Percentiles rank a stretch among this genome's conserved stretches.
phyloP scores from a whole-genome alignment of 2,888 invertebrate species.

The Penaeus monodon region DNA sequence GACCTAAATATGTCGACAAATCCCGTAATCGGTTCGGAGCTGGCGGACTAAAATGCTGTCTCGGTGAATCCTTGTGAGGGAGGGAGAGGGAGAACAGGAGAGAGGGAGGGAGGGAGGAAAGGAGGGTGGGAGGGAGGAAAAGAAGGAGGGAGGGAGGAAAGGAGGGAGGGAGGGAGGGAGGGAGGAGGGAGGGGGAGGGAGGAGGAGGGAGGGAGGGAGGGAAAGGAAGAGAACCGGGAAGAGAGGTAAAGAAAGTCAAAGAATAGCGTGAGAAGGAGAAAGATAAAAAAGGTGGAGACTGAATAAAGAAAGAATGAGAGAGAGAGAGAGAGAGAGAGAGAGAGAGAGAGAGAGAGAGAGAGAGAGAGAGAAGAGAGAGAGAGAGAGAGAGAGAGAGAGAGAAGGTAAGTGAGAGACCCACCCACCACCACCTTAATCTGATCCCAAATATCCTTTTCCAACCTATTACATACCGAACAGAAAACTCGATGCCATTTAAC shows the following conservation, averaged over 20 bases:
- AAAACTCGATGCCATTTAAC: too few species aligned
- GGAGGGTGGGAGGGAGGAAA: neutral
- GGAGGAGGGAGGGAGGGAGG: neutral
- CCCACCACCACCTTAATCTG: too few species aligned
- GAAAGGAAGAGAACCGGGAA: neutral
- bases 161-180: too few species aligned
- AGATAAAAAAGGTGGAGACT: neutral
- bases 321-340: conserved; percentile 9
- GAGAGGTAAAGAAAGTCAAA: neutral
- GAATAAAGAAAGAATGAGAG: neutral
- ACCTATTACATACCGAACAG: too few species aligned
- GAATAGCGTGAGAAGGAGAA: neutral
- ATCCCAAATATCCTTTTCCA: too few species aligned
- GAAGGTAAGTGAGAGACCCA: neutral
- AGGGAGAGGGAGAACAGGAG: neutral
- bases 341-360: conserved; percentile 1
- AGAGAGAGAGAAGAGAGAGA: conserved; percentile 8
- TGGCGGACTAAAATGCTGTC: neutral
- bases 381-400: conserved; percentile 15
- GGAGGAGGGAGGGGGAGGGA: neutral
- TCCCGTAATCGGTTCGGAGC: neutral
- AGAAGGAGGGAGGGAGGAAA: neutral
- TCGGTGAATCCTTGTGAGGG: neutral
- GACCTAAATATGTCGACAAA: too few species aligned
- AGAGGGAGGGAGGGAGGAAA: too few species aligned